Base-by-base conservation (phyloP, 2,888 invertebrate genomes). In the Gordius sp. region DNA sequence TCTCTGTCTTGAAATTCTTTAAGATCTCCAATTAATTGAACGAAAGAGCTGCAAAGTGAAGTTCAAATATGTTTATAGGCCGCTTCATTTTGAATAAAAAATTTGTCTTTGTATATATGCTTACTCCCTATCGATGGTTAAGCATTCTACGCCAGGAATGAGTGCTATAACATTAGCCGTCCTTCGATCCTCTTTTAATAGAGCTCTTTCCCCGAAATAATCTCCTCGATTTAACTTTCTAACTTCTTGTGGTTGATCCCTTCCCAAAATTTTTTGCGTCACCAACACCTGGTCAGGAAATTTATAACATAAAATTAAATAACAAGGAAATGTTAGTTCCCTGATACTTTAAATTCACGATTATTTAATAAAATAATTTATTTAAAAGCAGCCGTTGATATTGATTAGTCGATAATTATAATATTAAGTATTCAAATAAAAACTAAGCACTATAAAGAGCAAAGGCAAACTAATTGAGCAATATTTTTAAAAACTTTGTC, bases 151-250 rank as follows among this genome's bases (percentile, higher is more conserved):
- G 77, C 60, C 84, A 77, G 24, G 85, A 77, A 57, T 78, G 65
- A 82, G 75, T 0, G 87, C 87, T 53, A 81, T 82, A 23, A 86
- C 82, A 61, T 82, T 85, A 2, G 89, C 89, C 56, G 86, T 80
- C 28, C 89, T 73, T 52, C 74, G 72, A 66, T 84, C 84, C 62
- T 84, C 82, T 65, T 69, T 63, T 33, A 58, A 70, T 28, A 86
- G 72, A 0, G 86, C 86, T 65, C 81, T 78, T 65, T 86, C 85
- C 0, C 86, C 86, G 67, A 86, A 86, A 68, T 80, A 86, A 60
- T 82, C 78, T 0, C 85, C 85, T 41, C 78, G 76, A 27, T 75
- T 74, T 24, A 83, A 73, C 8, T 74, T 72, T 4, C 80, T 78
- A 24, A 85, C 77, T 18, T 78, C 73, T 60, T 75, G 72, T 60